phyloP scores from a whole-genome alignment of 1,140 invertebrate species.

The Pseudomyrmex concolor region DNA sequence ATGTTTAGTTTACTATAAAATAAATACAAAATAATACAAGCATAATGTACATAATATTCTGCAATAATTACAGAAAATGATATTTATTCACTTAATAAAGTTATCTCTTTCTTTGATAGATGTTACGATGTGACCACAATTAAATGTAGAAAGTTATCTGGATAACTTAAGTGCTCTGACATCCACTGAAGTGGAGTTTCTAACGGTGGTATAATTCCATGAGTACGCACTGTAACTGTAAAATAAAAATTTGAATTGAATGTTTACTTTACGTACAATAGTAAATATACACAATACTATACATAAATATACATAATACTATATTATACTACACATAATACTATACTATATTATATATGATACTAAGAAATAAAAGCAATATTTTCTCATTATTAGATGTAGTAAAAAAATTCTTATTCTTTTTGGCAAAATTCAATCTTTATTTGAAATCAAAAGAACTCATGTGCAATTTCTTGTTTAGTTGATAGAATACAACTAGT shows the following conservation, averaged over 20 bases:
- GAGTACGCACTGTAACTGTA: slow-evolving; percentile 92
- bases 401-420: too few relatives aligned
- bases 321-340: not conserved
- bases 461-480: too few relatives aligned
- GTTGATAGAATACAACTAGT: too few relatives aligned
- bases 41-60: slow-evolving; percentile 49
- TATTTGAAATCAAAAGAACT: too few relatives aligned
- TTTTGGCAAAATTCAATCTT: too few relatives aligned
- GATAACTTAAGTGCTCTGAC: slow-evolving; percentile 98
- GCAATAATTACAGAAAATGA: slow-evolving; percentile 21
- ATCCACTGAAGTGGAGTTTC: slow-evolving; percentile 99
- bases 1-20: slow-evolving; percentile 39
- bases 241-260: slow-evolving; percentile 70
- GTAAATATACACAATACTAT: not conserved
- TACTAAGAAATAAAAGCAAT: too few relatives aligned
- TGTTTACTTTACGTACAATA: too few relatives aligned
- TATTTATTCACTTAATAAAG: slow-evolving; percentile 54
- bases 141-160: slow-evolving; percentile 99
- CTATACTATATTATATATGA: too few relatives aligned
- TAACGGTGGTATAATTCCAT: slow-evolving; percentile 94
- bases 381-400: too few relatives aligned
- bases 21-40: slow-evolving; percentile 60
- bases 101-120: slow-evolving; percentile 34
- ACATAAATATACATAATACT: not conserved
- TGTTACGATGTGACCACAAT: slow-evolving; percentile 84